phyloP scores from a whole-genome alignment of 2,888 invertebrate species.

The Chydorus sphaericus region DNA sequence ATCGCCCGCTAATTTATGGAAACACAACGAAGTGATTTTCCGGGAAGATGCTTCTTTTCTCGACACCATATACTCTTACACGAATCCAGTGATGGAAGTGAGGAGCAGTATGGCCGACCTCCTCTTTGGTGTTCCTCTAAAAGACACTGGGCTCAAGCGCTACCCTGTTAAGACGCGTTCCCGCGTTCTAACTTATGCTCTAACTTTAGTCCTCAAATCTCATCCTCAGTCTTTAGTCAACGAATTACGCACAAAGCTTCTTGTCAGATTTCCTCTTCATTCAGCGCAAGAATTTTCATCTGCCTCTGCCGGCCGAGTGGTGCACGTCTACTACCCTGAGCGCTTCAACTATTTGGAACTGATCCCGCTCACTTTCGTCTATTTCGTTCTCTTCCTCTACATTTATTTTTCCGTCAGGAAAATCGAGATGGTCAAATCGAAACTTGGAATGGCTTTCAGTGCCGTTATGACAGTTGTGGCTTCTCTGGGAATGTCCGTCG shows the following conservation, averaged over 20 bases:
- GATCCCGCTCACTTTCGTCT: slow-evolving; percentile 68
- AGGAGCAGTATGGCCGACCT: slow-evolving; percentile 76
- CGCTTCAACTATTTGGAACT: slow-evolving; percentile 72
- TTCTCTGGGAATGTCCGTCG: slow-evolving; percentile 80
- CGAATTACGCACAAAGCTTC: slow-evolving; percentile 53
- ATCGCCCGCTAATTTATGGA: slow-evolving; percentile 91
- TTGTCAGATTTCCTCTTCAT: slow-evolving; percentile 54
- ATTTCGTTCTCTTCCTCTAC: slow-evolving; percentile 73
- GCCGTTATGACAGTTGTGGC: slow-evolving; percentile 68
- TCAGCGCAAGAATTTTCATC: slow-evolving; percentile 27
- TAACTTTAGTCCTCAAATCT: slow-evolving; percentile 64
- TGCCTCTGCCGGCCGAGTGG: slow-evolving; percentile 31
- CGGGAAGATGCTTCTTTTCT: slow-evolving; percentile 63
- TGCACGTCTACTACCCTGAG: slow-evolving; percentile 77
- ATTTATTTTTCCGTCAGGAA: slow-evolving; percentile 91
- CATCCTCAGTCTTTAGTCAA: slow-evolving; percentile 50
- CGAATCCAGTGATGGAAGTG: slow-evolving; percentile 11
- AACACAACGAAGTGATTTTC: slow-evolving; percentile 62
- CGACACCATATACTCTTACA: slow-evolving; percentile 42
- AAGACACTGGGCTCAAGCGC: slow-evolving; percentile 76
- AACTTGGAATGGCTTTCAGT: slow-evolving; percentile 69
- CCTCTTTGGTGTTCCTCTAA: slow-evolving; percentile 78
- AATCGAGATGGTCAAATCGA: slow-evolving; percentile 82
- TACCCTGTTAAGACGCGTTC: slow-evolving; percentile 72
- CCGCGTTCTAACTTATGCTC: slow-evolving; percentile 72